Evolutionary conservation across 2,888 invertebrate genomes (phyloP), one percentile per base, ranked within the genome.

Genomic region (Hirtodrosophila histrioides): DNA sequence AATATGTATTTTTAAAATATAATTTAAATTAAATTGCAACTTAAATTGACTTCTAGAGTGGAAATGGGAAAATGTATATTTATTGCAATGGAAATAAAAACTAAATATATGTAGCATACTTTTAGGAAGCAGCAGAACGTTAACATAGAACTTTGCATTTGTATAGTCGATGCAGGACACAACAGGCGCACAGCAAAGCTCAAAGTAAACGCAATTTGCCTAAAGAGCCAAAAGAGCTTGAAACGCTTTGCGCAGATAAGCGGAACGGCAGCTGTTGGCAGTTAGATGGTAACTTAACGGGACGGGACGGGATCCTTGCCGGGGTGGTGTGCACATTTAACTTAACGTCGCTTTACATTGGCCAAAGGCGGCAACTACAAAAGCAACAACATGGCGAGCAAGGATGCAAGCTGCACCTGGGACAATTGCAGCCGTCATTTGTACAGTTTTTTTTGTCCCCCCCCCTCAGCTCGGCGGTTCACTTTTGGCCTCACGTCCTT

Each of bases 371-470:
- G 49, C 29, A 37, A 33, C 55, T 39, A 29, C 45, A 33, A 24
- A 3, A 41, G 40, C 58, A 57, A 54, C 51, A 48, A 41, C 24
- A 37, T 23, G 49, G 46, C 29, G 54, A 36, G 40, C 46, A 56
- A 49, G 49, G 43, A 56, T 57, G 66, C 66, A 56, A 53, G 51
- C 24, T 36, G 40, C 50, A 40, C 11, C 43, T 70, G 75, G 50
- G 68, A 81, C 87, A 84, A 81, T 81, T 84, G 75, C 67, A 78
- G 44, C 55, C 71, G 70, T 74, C 87, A 74, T 81, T 81, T 84
- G 87, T 55, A 50, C 23, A 54, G 48, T 39, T 53, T 66, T 31
- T 31, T 31, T 31, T 31, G 31, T 31, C 3, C 1, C 6, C 7
- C 46, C 33, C 43, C 35, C 41, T 29, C 43, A 41, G 62, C 11